Base-by-base conservation (phyloP, 1,140 invertebrate genomes). In the Solen grandis region DNA sequence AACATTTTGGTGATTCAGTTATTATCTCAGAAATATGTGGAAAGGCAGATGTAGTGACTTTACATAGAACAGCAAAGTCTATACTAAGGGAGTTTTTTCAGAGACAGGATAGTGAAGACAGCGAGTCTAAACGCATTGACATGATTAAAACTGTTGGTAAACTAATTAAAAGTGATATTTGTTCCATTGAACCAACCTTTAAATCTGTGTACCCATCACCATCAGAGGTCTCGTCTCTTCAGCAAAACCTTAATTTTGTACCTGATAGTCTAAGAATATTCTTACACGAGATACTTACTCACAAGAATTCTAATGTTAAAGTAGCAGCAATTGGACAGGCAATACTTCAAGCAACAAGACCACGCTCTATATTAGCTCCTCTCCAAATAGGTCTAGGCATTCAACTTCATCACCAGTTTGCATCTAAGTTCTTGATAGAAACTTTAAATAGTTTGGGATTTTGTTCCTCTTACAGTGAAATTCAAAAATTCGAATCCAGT, bases 351-450 rank as follows among this genome's bases (percentile, higher is more conserved):
- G 75, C 82, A 22, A 22, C 68, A 5, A 38, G 62, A 62, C 85
- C 84, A 52, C 62, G 65, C 60, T 25, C 22, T 14, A 0, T 84
- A 0, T 52, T 87, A n/a, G 41, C 69, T 16, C 84, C 78, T n/a
- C 46, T 86, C 19, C 84, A 84, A 52, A 25, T 87, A 46, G 82
- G 82, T 3, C 46, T 87, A 3, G 84, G 72, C 19, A 59, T 86
- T 3, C 80, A 84, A 36, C 35, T 84, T 41, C 84, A 87, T 55
- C 75, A 80, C 55, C 46, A 74, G 10, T 84, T 81, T 81, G 73
- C 33, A 25, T 87, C 86, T 13, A 73, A 52, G 50, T 85, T 81
- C 57, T 33, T 86, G 25, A 68, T 74, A 36, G 77, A 79, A 19
- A 54, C 72, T 33, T 54, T 81, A 14, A 4, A 75, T 52, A 62